Evolutionary conservation across 2,888 invertebrate species (phyloP), one percentile per base, ranked within the genome.

Genomic region (Brassicogethes aeneus): DNA sequence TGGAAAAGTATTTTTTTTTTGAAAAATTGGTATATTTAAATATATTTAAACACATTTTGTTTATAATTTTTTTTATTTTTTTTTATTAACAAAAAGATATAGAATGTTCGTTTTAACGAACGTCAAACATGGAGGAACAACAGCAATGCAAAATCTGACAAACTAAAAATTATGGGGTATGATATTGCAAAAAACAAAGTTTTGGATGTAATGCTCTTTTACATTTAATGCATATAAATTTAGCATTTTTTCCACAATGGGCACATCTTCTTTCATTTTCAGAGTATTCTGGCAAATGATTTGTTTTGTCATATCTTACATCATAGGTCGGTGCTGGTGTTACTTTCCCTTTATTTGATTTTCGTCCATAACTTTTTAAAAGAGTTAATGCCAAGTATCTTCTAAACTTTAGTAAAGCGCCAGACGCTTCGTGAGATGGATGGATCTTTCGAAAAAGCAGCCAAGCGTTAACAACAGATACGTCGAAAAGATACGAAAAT

Each of bases 401-500:
- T 23, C 23, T 23, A 23, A 23, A 23, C 7, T 23, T 23, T 23
- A 23, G 10, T 10, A 23, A 23, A 23, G 7, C 10, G 5, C 10
- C 10, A 23, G 23, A 23, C n/a, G n/a, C n/a, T n/a, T n/a, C n/a
- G n/a, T n/a, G n/a, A n/a, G n/a, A n/a, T n/a, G n/a, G n/a, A n/a
- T 23, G 23, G 10, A 23, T 23, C 10, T 23, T 23, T 23, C 23
- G 5, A 14, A 32, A 17, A 33, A 14, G 40, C 7, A 41, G 23
- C 39, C 42, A 40, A 17, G 35, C 30, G 36, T 42, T 42, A 3
- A 40, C 38, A 16, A 42, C 35, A 10, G 39, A 41, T 10, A 43
- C 43, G 32, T 43, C 43, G 7, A 43, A 41, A 35, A n/a, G n/a
- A n/a, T n/a, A n/a, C n/a, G n/a, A n/a, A n/a, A n/a, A n/a, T n/a